These are phyloP conservation scores for Sphaerodactylus townsendi DNA, from an alignment of 2,113 vertebrate genomes.

Conservation along the genomic window DNA sequence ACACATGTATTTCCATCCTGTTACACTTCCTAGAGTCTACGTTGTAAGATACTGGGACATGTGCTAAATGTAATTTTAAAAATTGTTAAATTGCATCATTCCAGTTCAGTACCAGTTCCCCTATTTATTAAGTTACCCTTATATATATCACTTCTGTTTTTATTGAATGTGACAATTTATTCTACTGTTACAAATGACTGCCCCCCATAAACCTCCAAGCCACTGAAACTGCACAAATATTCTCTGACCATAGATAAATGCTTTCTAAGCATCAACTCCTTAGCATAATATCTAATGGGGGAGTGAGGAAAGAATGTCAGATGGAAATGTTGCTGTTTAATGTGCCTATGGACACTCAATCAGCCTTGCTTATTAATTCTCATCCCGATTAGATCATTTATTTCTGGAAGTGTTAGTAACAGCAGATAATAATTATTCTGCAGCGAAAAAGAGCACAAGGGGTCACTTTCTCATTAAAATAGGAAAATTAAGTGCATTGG, in stretches of 20 bases:
- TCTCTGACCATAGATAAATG: conserved; percentile 45
- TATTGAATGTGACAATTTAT: conserved; percentile 10
- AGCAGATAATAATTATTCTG: conserved; percentile 61
- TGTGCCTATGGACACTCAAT: neutral
- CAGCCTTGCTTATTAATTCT: conserved; percentile 56
- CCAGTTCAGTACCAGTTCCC: conserved; percentile 1
- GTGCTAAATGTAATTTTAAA: neutral
- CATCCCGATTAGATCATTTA: conserved; percentile 51
- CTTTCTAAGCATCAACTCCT: conserved; percentile 2
- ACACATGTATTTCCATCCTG: conserved; percentile 21
- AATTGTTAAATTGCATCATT: conserved; percentile 43
- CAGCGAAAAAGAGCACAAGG: conserved; percentile 48
- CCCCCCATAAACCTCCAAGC: neutral
- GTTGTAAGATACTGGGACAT: neutral
- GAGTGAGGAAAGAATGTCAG: conserved; percentile 33
- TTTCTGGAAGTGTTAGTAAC: conserved; percentile 60
- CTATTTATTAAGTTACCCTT: conserved; percentile 43
- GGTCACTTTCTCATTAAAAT: conserved; percentile 55
- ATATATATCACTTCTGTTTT: neutral
- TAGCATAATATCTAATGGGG: conserved; percentile 36
- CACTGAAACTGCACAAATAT: neutral
- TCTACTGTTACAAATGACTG: neutral
- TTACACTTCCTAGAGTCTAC: conserved; percentile 10
- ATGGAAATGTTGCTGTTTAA: conserved; percentile 42
- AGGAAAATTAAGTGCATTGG: conserved; percentile 34